Base-by-base conservation (phyloP, 1,140 invertebrate genomes). In the Phocides pigmalion region DNA sequence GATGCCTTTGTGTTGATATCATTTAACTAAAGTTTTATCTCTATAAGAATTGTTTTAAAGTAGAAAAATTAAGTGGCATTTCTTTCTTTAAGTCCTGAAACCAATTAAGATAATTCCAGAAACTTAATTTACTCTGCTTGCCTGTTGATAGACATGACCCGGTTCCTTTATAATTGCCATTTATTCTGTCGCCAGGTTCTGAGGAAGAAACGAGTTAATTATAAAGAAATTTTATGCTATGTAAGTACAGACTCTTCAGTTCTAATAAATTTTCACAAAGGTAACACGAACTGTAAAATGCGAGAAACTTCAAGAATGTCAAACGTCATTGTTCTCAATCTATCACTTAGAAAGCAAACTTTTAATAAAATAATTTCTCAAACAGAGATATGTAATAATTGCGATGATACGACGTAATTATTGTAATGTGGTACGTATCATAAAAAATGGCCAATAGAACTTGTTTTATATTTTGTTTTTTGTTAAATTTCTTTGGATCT, bases 151-250 rank as follows among this genome's bases (percentile, higher is more conserved):
- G 25, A 6, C n/a, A n/a, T 22, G 32, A 35, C 32, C 35, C 35
- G 4, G 4, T 61, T 19, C 35, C 14, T 12, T 61, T 61, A 28
- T 25, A 42, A 15, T 12, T 20, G 42, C 32, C 56, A 12, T 35
- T 47, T 28, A 46, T 28, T 61, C 25, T 17, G 1, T 19, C 16
- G 6, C 35, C 56, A 61, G 15, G 17, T 17, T 20, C 42, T 4
- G 17, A 46, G 15, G 37, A 35, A 61, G 42, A 35, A 15, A 20
- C 16, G 5, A n/a, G 17, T 19, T 20, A 46, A 46, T 22, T 19
- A 20, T 11, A 4, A n/a, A 14, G 12, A 2, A 39, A 1, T 39
- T 46, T 20, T 46, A 3, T 4, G 8, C 11, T 9, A 2, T 12
- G 11, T 46, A 19, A 20, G 28, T 32, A 32, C n/a, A n/a, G n/a